phyloP scores from a whole-genome alignment of 2,888 invertebrate genomes.

The Nebria brevicollis region DNA sequence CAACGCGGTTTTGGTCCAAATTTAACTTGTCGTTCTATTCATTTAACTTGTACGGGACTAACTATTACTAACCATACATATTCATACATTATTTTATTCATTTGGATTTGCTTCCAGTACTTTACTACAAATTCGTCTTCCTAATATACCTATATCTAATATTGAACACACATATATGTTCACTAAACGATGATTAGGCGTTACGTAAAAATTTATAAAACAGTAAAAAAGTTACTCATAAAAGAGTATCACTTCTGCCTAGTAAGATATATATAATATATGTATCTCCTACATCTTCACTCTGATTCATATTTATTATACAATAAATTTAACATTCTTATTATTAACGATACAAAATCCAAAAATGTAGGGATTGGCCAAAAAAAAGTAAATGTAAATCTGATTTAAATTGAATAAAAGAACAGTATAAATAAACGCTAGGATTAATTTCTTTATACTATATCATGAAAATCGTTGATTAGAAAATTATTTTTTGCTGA shows the following conservation, averaged over 20 bases:
- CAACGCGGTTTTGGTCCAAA: slow-evolving; percentile 30
- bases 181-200: not conserved
- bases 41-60: slow-evolving; percentile 28
- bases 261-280: not conserved
- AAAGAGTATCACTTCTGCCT: not conserved
- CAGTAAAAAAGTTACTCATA: not conserved
- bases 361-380: no score
- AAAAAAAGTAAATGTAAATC: no score
- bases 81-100: slow-evolving; percentile 18
- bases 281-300: not conserved
- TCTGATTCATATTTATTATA: not conserved
- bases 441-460: no score
- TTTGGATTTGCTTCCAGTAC: not conserved
- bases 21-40: slow-evolving; percentile 14
- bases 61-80: slow-evolving; percentile 29
- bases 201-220: not conserved
- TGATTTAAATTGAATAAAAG: no score
- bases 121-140: not conserved
- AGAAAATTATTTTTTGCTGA: no score
- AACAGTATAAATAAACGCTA: no score
- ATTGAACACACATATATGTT: not conserved
- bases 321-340: no score
- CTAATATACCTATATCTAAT: not conserved
- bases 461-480: no score
- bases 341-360: no score